These are phyloP conservation scores for Drosophila funebris DNA, from an alignment of 1,140 invertebrate genomes.

Conservation along the genomic window DNA sequence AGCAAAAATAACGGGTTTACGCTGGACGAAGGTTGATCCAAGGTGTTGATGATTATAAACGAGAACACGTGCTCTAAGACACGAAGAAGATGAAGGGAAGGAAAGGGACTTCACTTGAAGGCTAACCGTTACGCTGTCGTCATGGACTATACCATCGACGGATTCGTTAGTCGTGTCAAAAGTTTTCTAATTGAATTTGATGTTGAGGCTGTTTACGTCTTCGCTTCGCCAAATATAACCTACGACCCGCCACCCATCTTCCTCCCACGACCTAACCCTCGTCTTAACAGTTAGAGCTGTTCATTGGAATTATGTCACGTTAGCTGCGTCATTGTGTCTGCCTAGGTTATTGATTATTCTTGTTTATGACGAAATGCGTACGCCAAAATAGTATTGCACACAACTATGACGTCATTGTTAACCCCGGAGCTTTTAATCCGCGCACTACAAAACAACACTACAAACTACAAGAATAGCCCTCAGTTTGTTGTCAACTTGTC, in stretches of 20 bases:
- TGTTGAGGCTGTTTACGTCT: slow-evolving; percentile 37
- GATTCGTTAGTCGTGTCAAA: slow-evolving; percentile 28
- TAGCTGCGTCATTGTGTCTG: slow-evolving; percentile 78
- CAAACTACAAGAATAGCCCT: slow-evolving; percentile 18
- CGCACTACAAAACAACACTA: background rate
- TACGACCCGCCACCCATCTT: background rate
- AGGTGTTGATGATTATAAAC: slow-evolving; percentile 55
- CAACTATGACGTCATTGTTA: slow-evolving; percentile 79
- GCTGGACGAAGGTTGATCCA: slow-evolving; percentile 58
- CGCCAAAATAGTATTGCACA: slow-evolving; percentile 58
- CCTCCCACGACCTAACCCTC: slow-evolving; percentile 38
- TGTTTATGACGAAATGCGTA: slow-evolving; percentile 74
- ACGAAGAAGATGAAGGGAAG: background rate
- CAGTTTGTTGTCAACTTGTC: slow-evolving; percentile 51
- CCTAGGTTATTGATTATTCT: slow-evolving; percentile 71
- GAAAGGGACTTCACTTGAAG: slow-evolving; percentile 28
- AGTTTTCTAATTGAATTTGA: slow-evolving; percentile 76
- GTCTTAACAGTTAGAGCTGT: slow-evolving; percentile 47
- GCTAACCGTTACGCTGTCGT: slow-evolving; percentile 51
- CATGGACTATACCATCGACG: slow-evolving; percentile 20
- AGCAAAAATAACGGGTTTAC: slow-evolving; percentile 32
- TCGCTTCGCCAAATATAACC: slow-evolving; percentile 34
- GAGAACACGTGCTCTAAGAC: slow-evolving; percentile 53
- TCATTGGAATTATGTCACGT: slow-evolving; percentile 69
- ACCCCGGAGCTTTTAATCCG: slow-evolving; percentile 68